Evolutionary conservation across 2,113 vertebrate genomes (phyloP).

Genomic region (Elgaria multicarinata): DNA sequence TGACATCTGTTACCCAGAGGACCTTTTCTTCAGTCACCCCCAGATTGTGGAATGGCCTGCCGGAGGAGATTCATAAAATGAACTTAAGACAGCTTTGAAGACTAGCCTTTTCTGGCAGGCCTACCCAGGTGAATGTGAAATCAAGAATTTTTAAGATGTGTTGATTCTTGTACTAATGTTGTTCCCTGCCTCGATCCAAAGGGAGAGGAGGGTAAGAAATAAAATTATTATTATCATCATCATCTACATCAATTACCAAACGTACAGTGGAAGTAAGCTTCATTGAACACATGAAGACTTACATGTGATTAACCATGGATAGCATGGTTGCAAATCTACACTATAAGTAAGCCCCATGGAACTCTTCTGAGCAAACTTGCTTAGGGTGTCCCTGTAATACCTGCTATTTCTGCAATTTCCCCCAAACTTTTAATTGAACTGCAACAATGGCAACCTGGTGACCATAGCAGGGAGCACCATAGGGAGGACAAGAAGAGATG

Average conservation of each 20-base stretch:
- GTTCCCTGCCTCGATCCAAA: no score
- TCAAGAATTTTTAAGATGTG: no score
- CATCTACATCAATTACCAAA: neutral
- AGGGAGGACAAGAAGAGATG: neutral
- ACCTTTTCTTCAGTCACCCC: no score
- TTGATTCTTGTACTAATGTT: no score
- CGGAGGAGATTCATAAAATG: no score
- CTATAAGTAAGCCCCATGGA: neutral
- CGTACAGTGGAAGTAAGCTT: neutral
- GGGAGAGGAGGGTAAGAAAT: no score
- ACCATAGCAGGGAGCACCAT: neutral
- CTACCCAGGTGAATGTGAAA: no score
- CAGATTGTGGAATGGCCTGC: no score
- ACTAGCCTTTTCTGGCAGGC: no score
- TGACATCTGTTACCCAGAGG: no score
- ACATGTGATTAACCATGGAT: neutral
- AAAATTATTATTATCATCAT: no score
- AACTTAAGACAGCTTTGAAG: no score
- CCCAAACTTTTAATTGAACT: neutral
- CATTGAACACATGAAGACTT: neutral
- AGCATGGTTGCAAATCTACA: neutral
- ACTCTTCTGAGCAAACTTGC: neutral
- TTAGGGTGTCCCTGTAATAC: neutral
- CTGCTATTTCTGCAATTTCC: neutral
- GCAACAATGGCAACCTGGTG: fast-evolving